phyloP scores from a whole-genome alignment of 1,140 invertebrate genomes.

The Oryzaephilus surinamensis region DNA sequence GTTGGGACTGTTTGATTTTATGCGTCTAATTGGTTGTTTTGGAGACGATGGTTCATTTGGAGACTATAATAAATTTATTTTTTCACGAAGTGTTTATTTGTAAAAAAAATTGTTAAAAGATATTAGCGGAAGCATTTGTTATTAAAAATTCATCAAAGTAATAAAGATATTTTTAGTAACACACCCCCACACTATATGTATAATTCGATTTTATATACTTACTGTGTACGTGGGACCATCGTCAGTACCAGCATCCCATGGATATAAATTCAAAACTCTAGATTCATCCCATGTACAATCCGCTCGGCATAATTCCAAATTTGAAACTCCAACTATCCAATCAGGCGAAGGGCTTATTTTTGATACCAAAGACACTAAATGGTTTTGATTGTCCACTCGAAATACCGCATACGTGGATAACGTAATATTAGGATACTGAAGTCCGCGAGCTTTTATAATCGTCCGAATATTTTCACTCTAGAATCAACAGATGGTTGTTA shows the following conservation, averaged over 20 bases:
- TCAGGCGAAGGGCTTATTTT: constrained; percentile 95
- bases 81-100: not conserved
- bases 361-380: constrained; percentile 86
- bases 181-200: too few species aligned
- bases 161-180: too few species aligned
- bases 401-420: constrained; percentile 89
- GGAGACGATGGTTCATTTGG: constrained; percentile 69
- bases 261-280: constrained; percentile 80
- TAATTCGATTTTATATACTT: constrained; percentile 26
- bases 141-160: too few species aligned
- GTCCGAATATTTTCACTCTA: constrained; percentile 87
- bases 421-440: constrained; percentile 87
- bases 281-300: constrained; percentile 89
- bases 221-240: constrained; percentile 86
- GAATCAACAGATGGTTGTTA: constrained; percentile 11
- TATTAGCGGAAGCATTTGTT: too few species aligned
- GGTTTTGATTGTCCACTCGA: constrained; percentile 81
- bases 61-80: constrained; percentile 44
- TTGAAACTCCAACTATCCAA: constrained; percentile 94
- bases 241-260: constrained; percentile 94
- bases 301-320: constrained; percentile 76
- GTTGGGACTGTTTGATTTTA: constrained; percentile 71
- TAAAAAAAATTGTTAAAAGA: too few species aligned
- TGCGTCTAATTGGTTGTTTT: constrained; percentile 61
- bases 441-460: constrained; percentile 93